Percentiles rank a stretch among this genome's conserved stretches.
These are phyloP conservation scores for Chrysopilus asiliformis DNA, from an alignment of 2,888 invertebrate species.

Conservation along the genomic window DNA sequence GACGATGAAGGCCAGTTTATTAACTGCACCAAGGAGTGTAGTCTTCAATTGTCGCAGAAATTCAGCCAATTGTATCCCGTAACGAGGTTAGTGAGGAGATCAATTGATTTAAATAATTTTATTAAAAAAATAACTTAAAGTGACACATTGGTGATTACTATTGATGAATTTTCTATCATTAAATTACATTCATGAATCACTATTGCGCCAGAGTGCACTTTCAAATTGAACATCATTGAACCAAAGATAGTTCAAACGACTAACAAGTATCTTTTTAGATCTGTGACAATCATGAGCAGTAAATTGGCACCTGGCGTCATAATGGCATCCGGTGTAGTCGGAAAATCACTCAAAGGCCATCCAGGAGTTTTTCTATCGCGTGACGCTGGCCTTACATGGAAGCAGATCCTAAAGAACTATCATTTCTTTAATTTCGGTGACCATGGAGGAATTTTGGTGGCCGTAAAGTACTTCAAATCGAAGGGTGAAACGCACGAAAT, in stretches of 20 bases:
- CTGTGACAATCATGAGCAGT: conserved; percentile 70
- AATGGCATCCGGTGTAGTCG: conserved; percentile 72
- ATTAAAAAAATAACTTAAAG: too few relatives aligned
- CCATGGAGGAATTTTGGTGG: conserved; percentile 77
- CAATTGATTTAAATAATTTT: too few relatives aligned
- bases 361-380: conserved; percentile 67
- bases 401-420: conserved; percentile 62
- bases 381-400: conserved; percentile 75
- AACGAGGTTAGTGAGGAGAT: conserved; percentile 33
- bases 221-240: too few relatives aligned
- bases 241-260: too few relatives aligned
- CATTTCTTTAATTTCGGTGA: conserved; percentile 84
- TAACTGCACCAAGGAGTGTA: conserved; percentile 60
- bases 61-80: conserved; percentile 73
- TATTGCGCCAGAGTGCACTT: too few relatives aligned
- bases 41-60: conserved; percentile 75
- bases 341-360: conserved; percentile 63
- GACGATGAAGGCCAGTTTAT: conserved; percentile 55
- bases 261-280: conserved; percentile 38
- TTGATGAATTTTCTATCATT: too few relatives aligned
- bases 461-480: conserved; percentile 66
- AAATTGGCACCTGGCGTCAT: conserved; percentile 81
- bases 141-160: too few relatives aligned
- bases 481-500: conserved; percentile 66
- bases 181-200: too few relatives aligned